phyloP scores from a whole-genome alignment of 2,113 vertebrate species.

The Phaethornis superciliosus region DNA sequence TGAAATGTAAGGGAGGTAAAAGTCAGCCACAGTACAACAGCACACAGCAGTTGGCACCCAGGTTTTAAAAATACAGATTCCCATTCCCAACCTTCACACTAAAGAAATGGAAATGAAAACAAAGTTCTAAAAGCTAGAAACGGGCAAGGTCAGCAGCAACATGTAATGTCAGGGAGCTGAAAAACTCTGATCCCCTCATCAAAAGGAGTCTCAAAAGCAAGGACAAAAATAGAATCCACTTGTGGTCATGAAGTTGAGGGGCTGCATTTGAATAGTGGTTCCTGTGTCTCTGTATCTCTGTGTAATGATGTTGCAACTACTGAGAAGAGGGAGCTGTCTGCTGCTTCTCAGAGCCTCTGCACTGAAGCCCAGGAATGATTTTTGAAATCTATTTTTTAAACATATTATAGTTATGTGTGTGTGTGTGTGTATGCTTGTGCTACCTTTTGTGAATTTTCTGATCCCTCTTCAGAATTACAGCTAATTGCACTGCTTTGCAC shows the following conservation, averaged over 20 bases:
- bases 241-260: constrained; percentile 21
- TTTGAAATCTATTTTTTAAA: constrained; percentile 32
- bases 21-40: constrained; percentile 25
- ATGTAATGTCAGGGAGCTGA: constrained; percentile 51
- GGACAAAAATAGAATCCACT: constrained; percentile 54
- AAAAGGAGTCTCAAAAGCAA: constrained; percentile 56
- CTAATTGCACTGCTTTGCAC: neutral
- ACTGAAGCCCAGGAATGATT: neutral
- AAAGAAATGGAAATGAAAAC: constrained; percentile 63
- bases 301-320: constrained; percentile 22
- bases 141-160: constrained; percentile 64
- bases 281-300: neutral
- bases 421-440: neutral
- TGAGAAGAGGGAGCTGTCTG: neutral
- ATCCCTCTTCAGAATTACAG: neutral
- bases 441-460: neutral
- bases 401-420: fast-evolving
- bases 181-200: constrained; percentile 65
- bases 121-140: constrained; percentile 59
- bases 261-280: constrained; percentile 51
- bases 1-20: neutral
- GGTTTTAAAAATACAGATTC: constrained; percentile 55
- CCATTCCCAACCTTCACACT: neutral
- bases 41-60: constrained; percentile 14
- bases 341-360: neutral